Base-by-base conservation (phyloP, 2,113 vertebrate species). In the Zosterops japonicus region DNA sequence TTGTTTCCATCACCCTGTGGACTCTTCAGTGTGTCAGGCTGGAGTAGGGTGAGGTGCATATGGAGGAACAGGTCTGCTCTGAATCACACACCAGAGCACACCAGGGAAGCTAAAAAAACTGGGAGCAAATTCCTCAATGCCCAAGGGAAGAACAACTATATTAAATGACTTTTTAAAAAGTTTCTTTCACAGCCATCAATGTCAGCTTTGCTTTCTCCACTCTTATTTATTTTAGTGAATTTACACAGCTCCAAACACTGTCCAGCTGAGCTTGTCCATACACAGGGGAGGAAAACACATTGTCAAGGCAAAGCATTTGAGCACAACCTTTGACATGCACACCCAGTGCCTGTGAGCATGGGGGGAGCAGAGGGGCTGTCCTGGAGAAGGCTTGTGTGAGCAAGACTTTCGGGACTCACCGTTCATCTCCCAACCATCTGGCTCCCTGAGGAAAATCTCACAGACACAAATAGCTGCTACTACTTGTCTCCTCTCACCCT, bases 281-380 rank as follows among this genome's bases (percentile, higher is more conserved):
- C 53, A 28, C 17, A 69, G 50, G 31, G 44, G 7, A 87, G 15
- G 33, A 94, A 77, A 87, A 52, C 22, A 50, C 6, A 33, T 28
- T 79, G 72, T 63, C 10, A 25, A 57, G 49, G n/a, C 0, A 4
- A 16, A 46, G 20, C 25, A 36, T 46, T 52, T 57, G 70, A 65
- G 83, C 53, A 28, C 9, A 24, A 4, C 9, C 29, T 39, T 49
- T 4, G 7, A 52, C n/a, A 46, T 0, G 1, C 22, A 46, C n/a
- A 16, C 18, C 56, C 83, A 1, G 0, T 31, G 36, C n/a, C 42
- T 0, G 0, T 17, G 42, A 49, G 61, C 52, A 14, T 1, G 1
- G 23, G 24, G 33, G 24, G 9, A 91, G 46, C n/a, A 68, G 64
- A 68, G 49, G 29, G 27, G 12, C 31, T 7, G 0, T 33, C 25